Conservation (phyloP, 2,888 invertebrate species). For the Epinotia bilunana region DNA sequence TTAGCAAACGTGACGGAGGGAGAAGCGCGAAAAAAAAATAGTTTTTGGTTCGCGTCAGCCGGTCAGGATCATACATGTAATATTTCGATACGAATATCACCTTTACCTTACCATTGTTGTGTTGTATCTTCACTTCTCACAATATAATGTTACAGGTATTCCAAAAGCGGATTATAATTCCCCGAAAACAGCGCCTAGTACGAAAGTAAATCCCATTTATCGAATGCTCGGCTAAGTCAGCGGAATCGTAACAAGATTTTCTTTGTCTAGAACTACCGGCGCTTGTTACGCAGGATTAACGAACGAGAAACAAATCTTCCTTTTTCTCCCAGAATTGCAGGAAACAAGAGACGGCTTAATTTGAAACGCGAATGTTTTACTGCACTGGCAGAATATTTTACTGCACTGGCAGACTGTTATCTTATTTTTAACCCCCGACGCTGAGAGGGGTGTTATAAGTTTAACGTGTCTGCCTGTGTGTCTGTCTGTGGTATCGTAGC, state of each 20-base stretch:
- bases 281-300: constrained; percentile 24
- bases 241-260: constrained; percentile 28
- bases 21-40: too few species aligned
- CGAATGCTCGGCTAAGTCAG: constrained; percentile 29
- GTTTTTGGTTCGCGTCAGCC: too few species aligned
- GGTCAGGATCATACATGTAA: too few species aligned
- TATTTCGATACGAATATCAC: too few species aligned
- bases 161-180: background rate
- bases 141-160: background rate
- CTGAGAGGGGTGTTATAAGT: too few species aligned
- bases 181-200: background rate
- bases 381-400: too few species aligned
- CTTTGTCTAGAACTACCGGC: constrained; percentile 20
- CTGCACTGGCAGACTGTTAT: background rate
- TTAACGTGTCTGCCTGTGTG: too few species aligned
- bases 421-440: background rate
- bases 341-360: background rate
- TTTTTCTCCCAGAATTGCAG: constrained; percentile 6
- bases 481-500: too few species aligned
- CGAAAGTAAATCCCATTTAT: constrained; percentile 16
- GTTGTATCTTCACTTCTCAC: background rate
- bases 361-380: background rate
- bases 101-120: background rate
- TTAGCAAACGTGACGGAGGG: too few species aligned
- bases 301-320: constrained; percentile 14